Evolutionary conservation across 92 coral and sea anemone genomes (phyloP).

Genomic region (Porites rus): DNA sequence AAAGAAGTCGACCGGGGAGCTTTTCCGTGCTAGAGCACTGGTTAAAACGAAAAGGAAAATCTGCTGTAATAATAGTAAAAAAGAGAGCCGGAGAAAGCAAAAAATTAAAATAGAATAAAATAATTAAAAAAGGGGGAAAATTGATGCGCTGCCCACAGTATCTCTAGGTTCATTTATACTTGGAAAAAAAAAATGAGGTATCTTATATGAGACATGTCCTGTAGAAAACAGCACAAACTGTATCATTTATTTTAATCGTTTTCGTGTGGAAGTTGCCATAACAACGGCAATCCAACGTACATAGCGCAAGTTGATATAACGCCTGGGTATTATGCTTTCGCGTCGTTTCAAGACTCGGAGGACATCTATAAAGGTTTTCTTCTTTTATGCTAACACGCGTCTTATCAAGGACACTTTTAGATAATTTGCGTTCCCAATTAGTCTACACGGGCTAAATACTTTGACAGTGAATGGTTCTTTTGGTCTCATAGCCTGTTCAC

Average conservation of each 20-base stretch:
- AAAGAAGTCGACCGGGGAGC: background rate
- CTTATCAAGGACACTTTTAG: too few relatives aligned
- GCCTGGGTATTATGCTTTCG: background rate
- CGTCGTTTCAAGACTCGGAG: background rate
- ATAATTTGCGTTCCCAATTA: too few relatives aligned
- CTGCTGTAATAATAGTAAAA: background rate
- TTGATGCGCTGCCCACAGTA: background rate
- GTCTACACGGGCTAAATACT: too few relatives aligned
- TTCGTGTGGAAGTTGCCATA: background rate
- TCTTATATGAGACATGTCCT: background rate
- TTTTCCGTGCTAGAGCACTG: background rate
- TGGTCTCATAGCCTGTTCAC: too few relatives aligned
- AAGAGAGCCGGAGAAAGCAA: background rate
- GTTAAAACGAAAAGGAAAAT: conserved; percentile 3
- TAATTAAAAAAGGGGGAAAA: too few relatives aligned
- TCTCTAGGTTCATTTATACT: background rate
- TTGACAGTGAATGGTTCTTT: too few relatives aligned
- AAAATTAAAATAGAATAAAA: background rate
- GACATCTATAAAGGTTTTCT: background rate
- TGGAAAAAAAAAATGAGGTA: background rate
- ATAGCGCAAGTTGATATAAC: too few relatives aligned
- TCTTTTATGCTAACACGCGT: background rate
- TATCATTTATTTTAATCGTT: background rate
- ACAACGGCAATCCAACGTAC: too few relatives aligned
- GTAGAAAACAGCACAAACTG: conserved; percentile 6